These are phyloP conservation scores for Heteractis magnifica DNA, from an alignment of 92 coral and sea anemone species.

Conservation along the genomic window DNA sequence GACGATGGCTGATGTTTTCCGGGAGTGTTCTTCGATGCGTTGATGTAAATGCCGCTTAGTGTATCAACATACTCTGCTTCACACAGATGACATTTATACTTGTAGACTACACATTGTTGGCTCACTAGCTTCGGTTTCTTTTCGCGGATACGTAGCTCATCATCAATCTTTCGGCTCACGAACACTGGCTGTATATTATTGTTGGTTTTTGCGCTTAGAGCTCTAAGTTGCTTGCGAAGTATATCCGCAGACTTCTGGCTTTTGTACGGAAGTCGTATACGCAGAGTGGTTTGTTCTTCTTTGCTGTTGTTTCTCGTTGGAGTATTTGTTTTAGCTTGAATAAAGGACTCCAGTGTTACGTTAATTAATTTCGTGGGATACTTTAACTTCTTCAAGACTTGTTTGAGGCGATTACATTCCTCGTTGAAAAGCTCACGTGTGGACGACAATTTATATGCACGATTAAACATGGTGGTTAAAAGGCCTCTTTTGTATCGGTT, in stretches of 20 bases:
- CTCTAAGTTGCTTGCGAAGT: neutral
- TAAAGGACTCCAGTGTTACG: neutral
- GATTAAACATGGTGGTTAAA: slow-evolving; percentile 9
- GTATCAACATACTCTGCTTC: too few relatives aligned
- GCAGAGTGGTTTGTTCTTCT: neutral
- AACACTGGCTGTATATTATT: neutral
- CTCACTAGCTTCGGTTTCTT: too few relatives aligned
- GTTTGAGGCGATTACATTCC: slow-evolving; percentile 1
- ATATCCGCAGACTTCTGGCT: neutral
- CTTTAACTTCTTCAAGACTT: neutral
- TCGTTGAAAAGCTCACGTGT: slow-evolving; percentile 14
- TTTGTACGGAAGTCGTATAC: neutral
- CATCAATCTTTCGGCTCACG: neutral
- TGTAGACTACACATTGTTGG: too few relatives aligned
- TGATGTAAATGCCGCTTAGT: too few relatives aligned
- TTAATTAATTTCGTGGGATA: slow-evolving; percentile 13
- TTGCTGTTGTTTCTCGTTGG: neutral
- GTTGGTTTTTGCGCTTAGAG: neutral
- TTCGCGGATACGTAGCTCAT: neutral
- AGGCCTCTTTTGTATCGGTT: slow-evolving; percentile 18
- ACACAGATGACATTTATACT: too few relatives aligned
- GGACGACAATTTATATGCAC: slow-evolving; percentile 22
- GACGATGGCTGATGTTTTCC: too few relatives aligned
- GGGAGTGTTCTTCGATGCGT: too few relatives aligned
- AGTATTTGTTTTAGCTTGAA: neutral